Conservation (phyloP, 2,797 vertebrate genomes). For the Cossypha heuglini region DNA sequence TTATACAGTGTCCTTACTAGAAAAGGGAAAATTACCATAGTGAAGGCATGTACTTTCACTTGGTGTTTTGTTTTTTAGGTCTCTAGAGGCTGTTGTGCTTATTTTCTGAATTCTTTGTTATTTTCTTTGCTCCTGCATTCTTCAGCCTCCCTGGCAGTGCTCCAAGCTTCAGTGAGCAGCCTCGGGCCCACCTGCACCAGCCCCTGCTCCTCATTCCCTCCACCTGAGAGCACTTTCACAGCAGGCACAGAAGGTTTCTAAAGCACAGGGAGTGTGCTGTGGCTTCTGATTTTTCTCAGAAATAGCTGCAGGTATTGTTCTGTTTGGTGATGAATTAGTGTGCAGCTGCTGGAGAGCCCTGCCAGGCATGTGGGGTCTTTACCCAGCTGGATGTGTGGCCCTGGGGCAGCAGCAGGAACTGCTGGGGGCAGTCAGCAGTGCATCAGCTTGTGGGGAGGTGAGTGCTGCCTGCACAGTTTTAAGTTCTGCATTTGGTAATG, state of each 20-base stretch:
- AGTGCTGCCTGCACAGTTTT: fast-evolving
- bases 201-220: neutral
- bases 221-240: neutral
- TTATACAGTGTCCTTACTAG: neutral
- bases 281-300: neutral
- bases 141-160: neutral
- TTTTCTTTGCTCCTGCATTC: neutral
- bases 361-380: fast-evolving
- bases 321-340: neutral
- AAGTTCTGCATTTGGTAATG: neutral
- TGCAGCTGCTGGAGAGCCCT: neutral
- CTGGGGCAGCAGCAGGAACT: neutral
- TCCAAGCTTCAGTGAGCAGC: neutral
- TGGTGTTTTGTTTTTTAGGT: fast-evolving
- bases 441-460: fast-evolving
- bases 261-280: fast-evolving
- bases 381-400: fast-evolving
- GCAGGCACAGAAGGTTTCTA: neutral
- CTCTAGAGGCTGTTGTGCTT: neutral
- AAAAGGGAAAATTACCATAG: neutral
- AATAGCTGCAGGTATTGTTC: neutral
- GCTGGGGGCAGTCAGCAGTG: fast-evolving
- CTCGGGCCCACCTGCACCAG: neutral
- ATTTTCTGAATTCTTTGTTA: neutral
- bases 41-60: neutral